phyloP scores from a whole-genome alignment of 1,140 invertebrate species.

The Nephotettix cincticeps region DNA sequence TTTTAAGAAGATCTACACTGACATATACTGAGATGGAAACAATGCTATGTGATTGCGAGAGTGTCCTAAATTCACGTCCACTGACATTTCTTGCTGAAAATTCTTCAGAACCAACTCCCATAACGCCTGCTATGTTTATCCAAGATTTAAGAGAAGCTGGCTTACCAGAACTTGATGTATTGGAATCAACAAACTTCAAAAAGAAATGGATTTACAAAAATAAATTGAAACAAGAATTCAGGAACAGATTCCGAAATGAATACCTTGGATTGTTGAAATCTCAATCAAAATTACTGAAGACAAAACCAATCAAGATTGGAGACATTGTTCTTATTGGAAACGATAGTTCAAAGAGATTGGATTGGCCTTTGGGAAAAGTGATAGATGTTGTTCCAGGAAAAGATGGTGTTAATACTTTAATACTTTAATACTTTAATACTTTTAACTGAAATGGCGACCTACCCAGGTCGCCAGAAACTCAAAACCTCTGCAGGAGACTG shows the following conservation, averaged over 20 bases:
- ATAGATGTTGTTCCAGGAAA: constrained; percentile 37
- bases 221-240: neutral
- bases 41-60: constrained; percentile 29
- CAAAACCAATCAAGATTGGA: constrained; percentile 9
- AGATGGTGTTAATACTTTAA: constrained; percentile 38
- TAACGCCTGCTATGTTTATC: constrained; percentile 39
- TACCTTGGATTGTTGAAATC: constrained; percentile 35
- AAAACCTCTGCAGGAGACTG: constrained; percentile 35
- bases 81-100: constrained; percentile 45
- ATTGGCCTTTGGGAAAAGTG: constrained; percentile 42
- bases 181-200: neutral
- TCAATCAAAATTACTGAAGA: too few species aligned
- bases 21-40: constrained; percentile 28
- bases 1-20: constrained; percentile 24
- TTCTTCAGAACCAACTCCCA: neutral
- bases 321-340: constrained; percentile 39
- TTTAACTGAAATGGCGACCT: too few species aligned
- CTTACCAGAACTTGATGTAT: constrained; percentile 30
- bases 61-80: constrained; percentile 43
- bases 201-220: neutral
- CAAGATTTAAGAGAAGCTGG: constrained; percentile 34
- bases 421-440: too few species aligned
- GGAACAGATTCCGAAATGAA: constrained; percentile 19
- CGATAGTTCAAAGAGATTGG: constrained; percentile 37
- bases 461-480: too few species aligned